Percentiles rank a stretch among this genome's conserved stretches.
Evolutionary conservation across 1,140 invertebrate species (phyloP).

Genomic region (Temnothorax nylanderi): DNA sequence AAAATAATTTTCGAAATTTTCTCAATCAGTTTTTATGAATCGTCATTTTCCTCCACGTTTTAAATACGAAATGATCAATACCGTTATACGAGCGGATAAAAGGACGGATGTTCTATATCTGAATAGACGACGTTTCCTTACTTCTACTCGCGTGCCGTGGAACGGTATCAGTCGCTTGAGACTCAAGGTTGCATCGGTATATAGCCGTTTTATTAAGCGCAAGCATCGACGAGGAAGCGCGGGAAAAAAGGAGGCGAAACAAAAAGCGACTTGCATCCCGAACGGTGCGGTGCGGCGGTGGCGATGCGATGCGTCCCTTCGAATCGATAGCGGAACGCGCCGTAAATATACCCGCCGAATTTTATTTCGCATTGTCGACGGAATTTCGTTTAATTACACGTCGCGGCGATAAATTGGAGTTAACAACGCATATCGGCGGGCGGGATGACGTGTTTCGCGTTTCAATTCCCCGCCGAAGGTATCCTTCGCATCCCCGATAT

Average conservation of each 20-base stretch:
- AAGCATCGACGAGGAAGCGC: neutral
- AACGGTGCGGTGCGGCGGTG: neutral
- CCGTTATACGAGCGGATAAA: neutral
- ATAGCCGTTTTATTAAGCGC: constrained; percentile 32
- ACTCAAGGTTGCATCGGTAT: constrained; percentile 29
- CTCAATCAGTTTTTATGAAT: too few species aligned
- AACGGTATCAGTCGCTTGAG: constrained; percentile 16
- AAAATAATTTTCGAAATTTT: neutral
- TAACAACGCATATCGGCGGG: neutral
- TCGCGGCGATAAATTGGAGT: constrained; percentile 15
- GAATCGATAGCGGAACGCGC: constrained; percentile 14
- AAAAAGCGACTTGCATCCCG: neutral
- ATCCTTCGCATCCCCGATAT: constrained; percentile 10
- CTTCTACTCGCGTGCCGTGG: constrained; percentile 25
- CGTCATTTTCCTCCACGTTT: neutral
- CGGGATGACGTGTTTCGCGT: constrained; percentile 5
- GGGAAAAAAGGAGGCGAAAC: neutral
- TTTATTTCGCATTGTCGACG: constrained; percentile 15
- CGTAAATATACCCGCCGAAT: constrained; percentile 17
- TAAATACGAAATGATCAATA: constrained; percentile 4
- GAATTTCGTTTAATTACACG: constrained; percentile 40
- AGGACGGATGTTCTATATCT: constrained; percentile 7
- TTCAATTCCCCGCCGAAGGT: neutral
- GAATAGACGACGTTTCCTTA: neutral
- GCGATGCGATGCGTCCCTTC: neutral